Evolutionary conservation across 2,888 invertebrate genomes (phyloP), one percentile per base, ranked within the genome.

Genomic region (Ischnus inquisitorius): DNA sequence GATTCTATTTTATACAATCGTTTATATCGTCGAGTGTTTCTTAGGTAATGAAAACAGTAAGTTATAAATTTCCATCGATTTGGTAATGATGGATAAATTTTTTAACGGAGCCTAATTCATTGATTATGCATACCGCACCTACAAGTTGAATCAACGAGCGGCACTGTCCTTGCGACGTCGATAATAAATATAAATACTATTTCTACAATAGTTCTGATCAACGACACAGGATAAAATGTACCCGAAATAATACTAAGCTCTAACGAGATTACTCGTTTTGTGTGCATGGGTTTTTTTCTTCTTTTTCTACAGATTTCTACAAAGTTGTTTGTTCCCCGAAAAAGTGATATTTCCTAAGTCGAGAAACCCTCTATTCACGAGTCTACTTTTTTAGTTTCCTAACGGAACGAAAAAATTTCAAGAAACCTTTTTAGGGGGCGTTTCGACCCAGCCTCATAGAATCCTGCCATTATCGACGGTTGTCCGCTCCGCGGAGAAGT

Each of bases 181-280:
- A 69, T 69, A 78, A 78, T 78, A 78, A 78, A 78, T 78, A 78
- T 48, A 43, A 68, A 68, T 74, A 46, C 4, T 28, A 62, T 46
- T 10, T 62, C 28, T 5, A 74, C 4, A 46, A 19, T 39, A 22
- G 28, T 64, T 74, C 14, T 10, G 3, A 43, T 10, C 34, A 65
- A 19, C 41, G n/a, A 19, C 8, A 28, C 12, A 39, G 4, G n/a
- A 46, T 68, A 46, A 54, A 67, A 41, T 22, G 54, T 67, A 43
- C 16, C 39, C n/a, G 25, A 51, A 67, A 41, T 84, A 84, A 84
- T 84, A 84, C 83, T 74, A 80, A 81, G 68, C 22, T 57, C 62
- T 48, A 74, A 46, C 43, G 41, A 75, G 34, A 62, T 22, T 14
- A 25, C 43, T 64, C 57, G 22, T 74, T 22, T 57, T 39, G 19